phyloP scores from a whole-genome alignment of 2,797 vertebrate species.

The Psittacula derbiana region DNA sequence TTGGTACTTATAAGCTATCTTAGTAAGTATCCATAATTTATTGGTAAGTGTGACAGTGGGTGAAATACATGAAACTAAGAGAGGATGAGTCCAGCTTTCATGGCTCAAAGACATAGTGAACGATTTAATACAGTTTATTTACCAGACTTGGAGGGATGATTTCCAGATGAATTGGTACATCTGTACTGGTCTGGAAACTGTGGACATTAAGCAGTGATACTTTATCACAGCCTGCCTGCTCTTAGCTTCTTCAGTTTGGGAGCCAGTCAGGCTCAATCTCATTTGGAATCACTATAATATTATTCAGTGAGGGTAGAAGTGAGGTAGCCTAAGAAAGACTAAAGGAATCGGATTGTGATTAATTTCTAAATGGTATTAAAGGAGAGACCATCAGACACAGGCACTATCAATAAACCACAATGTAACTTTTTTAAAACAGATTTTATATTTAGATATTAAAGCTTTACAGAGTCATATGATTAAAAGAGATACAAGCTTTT shows the following conservation, averaged over 20 bases:
- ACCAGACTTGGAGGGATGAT: background rate
- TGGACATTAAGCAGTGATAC: background rate
- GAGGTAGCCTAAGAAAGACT: background rate
- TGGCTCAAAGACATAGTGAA: background rate
- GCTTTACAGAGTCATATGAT: conserved; percentile 40
- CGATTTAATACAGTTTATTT: background rate
- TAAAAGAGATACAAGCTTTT: conserved; percentile 31
- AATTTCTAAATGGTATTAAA: background rate
- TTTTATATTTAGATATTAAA: conserved; percentile 58
- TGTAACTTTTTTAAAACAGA: background rate
- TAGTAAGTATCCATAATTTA: background rate
- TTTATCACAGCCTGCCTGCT: background rate
- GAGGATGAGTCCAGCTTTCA: background rate
- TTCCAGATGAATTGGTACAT: background rate
- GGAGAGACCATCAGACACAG: background rate
- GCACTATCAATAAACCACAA: conserved; percentile 18
- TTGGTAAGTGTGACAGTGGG: background rate
- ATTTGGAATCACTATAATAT: background rate
- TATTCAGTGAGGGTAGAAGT: background rate
- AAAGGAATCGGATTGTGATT: background rate
- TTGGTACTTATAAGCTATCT: background rate
- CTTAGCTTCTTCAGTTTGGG: background rate
- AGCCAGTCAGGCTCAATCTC: background rate
- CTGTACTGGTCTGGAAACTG: background rate
- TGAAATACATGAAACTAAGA: background rate